Evolutionary conservation across 1,140 invertebrate genomes (phyloP), one percentile per base, ranked within the genome.

Genomic region (Drosophila subobscura): DNA sequence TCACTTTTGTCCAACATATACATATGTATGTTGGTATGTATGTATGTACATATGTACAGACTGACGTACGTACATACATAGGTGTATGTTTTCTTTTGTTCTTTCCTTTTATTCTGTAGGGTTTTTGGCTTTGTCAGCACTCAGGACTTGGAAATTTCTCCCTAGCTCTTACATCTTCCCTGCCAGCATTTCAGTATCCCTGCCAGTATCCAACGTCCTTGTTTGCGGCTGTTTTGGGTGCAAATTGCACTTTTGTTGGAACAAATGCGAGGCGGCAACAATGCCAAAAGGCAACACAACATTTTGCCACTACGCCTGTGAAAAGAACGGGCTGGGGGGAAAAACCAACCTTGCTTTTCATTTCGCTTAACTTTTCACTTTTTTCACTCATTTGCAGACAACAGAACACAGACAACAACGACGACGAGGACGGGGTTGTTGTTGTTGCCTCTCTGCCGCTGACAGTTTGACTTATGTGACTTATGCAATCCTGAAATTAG

Each of bases 211-310:
- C 33, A 37, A 10, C 3, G 12, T 27, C 50, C 53, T 40, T 44
- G 40, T 51, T 47, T 80, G 73, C 65, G 68, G 61, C 55, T 86
- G 81, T 86, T 71, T 74, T 70, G 83, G 83, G 83, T 88, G 83
- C 83, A 86, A 86, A 86, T 86, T 86, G 83, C 83, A 86, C 83
- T 88, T 86, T 88, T 86, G 83, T 88, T 65, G 59, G 71, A 83
- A 83, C 83, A 86, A 86, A 86, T 88, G 75, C 74, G 52, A 83
- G 55, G 74, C 33, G 12, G 70, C 73, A 86, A 86, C 78, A 83
- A 83, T 83, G 66, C 73, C 59, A 65, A 55, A 63, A 88, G 25
- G 64, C 70, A 85, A 79, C 45, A 49, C 4, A 68, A 68, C 80
- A 73, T 79, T 77, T 79, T 79, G 73, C 57, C 56, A 56, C 29